Evolutionary conservation across 2,113 vertebrate genomes (phyloP).

Genomic region (Bettongia penicillata): DNA sequence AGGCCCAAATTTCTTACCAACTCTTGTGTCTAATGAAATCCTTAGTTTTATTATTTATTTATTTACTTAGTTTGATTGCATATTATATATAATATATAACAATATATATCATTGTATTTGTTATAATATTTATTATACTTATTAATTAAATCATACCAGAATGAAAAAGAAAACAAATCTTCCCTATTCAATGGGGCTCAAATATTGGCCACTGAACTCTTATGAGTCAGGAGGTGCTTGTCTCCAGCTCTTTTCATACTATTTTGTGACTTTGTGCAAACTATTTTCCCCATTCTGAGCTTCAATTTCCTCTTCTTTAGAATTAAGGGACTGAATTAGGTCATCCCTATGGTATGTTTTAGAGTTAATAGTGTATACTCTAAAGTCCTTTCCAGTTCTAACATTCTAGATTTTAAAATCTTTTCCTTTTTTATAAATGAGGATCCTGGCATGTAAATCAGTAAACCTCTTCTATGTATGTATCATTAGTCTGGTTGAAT

Average conservation of each 20-base stretch:
- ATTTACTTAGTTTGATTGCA: no score
- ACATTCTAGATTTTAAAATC: neutral
- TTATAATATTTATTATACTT: no score
- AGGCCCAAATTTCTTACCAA: neutral
- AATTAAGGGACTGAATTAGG: neutral
- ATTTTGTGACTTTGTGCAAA: neutral
- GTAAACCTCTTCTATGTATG: neutral
- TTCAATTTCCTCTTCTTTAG: neutral
- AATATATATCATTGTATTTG: no score
- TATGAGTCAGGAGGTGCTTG: neutral
- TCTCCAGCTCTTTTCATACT: neutral
- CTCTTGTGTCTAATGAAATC: neutral
- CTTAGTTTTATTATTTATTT: neutral
- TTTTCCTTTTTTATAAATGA: neutral
- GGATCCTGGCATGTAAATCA: neutral
- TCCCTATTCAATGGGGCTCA: neutral
- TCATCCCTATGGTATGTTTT: neutral
- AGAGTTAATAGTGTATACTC: neutral
- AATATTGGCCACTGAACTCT: neutral
- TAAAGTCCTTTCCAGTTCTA: neutral
- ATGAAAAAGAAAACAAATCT: neutral
- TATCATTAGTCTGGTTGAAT: neutral
- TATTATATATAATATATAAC: no score
- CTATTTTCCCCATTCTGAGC: neutral
- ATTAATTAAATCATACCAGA: neutral